These are phyloP conservation scores for Escarpia spicata DNA, from an alignment of 2,888 invertebrate species.

Conservation along the genomic window DNA sequence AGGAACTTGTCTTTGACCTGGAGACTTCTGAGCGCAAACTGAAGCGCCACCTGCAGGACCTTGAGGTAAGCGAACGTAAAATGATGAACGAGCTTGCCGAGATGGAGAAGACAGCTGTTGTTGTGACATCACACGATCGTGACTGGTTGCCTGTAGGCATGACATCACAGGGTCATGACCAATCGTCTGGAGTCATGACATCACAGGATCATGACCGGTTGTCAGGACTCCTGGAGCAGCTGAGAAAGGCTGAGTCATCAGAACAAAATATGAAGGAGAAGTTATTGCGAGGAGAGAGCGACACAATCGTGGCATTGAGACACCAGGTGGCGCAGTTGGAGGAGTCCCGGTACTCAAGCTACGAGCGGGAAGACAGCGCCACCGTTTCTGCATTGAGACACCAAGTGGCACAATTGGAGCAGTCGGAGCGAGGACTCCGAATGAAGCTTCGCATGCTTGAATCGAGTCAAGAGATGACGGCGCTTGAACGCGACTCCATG, in stretches of 20 bases:
- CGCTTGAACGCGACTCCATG: slow-evolving; percentile 20
- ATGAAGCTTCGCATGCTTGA: slow-evolving; percentile 37
- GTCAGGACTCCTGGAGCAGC: background rate
- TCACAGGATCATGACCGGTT: background rate
- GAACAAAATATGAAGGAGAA: background rate
- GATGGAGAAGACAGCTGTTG: slow-evolving; percentile 39
- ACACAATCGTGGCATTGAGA: background rate
- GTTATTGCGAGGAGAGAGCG: background rate
- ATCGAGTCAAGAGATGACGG: slow-evolving; percentile 21
- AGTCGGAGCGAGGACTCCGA: slow-evolving; percentile 34
- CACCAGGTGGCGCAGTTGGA: slow-evolving; percentile 10
- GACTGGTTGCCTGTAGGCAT: background rate
- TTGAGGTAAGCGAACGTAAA: slow-evolving; percentile 31
- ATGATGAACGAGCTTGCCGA: slow-evolving; percentile 39
- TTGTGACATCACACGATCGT: background rate
- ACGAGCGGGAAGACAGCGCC: background rate
- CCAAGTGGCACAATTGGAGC: slow-evolving; percentile 38
- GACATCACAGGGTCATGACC: background rate
- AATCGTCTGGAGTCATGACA: background rate
- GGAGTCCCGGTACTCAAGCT: background rate
- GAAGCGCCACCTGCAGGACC: slow-evolving; percentile 55
- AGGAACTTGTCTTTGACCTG: slow-evolving; percentile 48
- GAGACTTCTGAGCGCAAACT: slow-evolving; percentile 56
- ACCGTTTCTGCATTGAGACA: background rate
- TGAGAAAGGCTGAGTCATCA: background rate